A percentile compares a stretch with the other conserved stretches of the same genome.
Conservation (phyloP, 2,888 invertebrate genomes). For the Rhogogaster chlorosoma region DNA sequence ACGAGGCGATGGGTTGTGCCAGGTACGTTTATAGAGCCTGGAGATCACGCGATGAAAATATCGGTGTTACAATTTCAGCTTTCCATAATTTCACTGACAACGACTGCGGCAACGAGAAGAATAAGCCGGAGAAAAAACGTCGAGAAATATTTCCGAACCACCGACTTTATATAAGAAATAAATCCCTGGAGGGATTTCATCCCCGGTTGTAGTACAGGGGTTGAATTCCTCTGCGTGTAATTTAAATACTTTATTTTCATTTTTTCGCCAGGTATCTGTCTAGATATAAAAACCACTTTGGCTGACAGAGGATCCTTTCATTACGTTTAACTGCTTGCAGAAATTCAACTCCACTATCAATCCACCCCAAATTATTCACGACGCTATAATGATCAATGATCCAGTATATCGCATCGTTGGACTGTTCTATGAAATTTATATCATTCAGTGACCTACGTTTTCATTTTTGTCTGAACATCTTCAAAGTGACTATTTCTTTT, state of each 20-base stretch:
- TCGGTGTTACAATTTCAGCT: not conserved
- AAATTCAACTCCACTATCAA: not conserved
- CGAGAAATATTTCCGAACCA: not conserved
- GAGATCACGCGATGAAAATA: not conserved
- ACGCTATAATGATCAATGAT: not conserved
- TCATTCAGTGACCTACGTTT: not conserved
- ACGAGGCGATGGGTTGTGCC: not conserved
- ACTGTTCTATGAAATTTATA: not conserved
- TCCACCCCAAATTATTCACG: slow-evolving; percentile 17
- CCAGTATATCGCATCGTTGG: not conserved
- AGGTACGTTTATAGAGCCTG: not conserved
- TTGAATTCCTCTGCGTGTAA: not conserved
- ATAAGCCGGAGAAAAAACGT: not conserved
- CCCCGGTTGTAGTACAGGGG: not conserved
- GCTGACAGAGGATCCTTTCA: not conserved
- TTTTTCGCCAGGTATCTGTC: not conserved
- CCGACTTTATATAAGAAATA: not conserved
- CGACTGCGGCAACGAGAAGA: not conserved
- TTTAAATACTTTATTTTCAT: not conserved
- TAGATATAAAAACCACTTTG: not conserved
- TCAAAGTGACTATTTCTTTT: slow-evolving; percentile 1
- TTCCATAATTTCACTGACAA: not conserved
- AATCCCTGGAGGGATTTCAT: not conserved
- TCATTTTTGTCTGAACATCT: not conserved
- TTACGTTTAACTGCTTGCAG: not conserved